phyloP scores from a whole-genome alignment of 2,113 vertebrate genomes.

The Trogon surrucura region DNA sequence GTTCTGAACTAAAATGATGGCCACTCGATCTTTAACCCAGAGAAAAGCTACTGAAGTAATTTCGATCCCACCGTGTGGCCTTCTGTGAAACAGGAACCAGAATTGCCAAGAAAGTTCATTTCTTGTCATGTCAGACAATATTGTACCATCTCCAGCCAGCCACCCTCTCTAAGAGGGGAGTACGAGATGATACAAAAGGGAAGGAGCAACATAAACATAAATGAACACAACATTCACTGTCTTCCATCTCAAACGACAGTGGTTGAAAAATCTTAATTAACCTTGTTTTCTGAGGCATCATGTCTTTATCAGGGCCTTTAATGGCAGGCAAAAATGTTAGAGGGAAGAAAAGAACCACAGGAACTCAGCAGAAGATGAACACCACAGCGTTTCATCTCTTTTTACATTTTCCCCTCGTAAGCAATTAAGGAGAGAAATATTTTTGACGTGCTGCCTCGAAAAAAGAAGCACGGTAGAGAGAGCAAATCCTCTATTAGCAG shows the following conservation, averaged over 20 bases:
- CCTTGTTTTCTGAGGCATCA: not conserved
- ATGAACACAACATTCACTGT: not conserved
- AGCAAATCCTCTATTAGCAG: constrained; percentile 12
- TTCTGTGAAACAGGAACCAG: not conserved
- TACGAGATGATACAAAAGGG: not conserved
- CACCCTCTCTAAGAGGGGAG: too few relatives aligned
- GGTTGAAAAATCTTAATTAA: not conserved
- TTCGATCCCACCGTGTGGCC: not conserved
- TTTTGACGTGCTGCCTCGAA: not conserved
- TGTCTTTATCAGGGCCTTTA: not conserved
- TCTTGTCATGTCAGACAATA: not conserved
- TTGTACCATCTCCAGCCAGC: not conserved
- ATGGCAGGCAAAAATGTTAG: not conserved
- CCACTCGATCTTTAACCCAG: not conserved
- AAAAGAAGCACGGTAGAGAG: not conserved
- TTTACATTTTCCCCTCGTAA: not conserved
- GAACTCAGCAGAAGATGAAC: not conserved
- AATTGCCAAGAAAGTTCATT: not conserved
- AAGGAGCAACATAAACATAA: not conserved
- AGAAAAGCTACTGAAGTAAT: not conserved
- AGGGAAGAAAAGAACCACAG: not conserved
- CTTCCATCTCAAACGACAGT: not conserved
- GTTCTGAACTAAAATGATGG: not conserved
- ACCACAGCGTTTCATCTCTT: not conserved
- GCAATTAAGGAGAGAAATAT: constrained; percentile 17